phyloP scores from a whole-genome alignment of 2,888 invertebrate species.

The Octonoba sinensis region DNA sequence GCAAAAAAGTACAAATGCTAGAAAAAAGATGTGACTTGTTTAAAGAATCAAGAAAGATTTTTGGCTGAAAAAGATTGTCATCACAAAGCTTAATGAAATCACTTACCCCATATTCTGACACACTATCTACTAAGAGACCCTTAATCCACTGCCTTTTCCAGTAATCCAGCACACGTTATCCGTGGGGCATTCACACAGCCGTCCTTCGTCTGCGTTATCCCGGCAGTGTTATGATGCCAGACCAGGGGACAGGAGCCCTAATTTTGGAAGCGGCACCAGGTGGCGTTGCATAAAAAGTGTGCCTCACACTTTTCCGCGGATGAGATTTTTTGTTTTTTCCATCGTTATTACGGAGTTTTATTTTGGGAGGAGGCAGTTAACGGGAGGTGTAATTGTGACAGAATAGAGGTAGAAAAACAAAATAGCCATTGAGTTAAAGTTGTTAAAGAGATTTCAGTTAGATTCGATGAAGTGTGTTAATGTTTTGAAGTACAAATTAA shows the following conservation, averaged over 20 bases:
- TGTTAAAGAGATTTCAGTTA: too few relatives aligned
- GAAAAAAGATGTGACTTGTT: too few relatives aligned
- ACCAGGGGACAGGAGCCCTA: conserved; percentile 18
- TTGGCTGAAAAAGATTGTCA: too few relatives aligned
- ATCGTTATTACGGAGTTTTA: neutral
- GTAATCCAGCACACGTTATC: neutral
- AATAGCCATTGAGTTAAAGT: too few relatives aligned
- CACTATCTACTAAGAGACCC: neutral
- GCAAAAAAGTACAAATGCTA: too few relatives aligned
- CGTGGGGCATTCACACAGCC: neutral
- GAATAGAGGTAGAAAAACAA: too few relatives aligned
- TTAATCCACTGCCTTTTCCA: neutral
- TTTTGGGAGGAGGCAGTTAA: too few relatives aligned
- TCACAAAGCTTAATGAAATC: neutral
- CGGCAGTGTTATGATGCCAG: conserved; percentile 5
- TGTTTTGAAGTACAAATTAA: too few relatives aligned
- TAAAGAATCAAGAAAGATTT: too few relatives aligned
- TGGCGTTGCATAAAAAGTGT: conserved; percentile 25
- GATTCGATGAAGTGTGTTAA: too few relatives aligned
- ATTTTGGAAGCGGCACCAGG: conserved; percentile 22
- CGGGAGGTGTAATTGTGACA: too few relatives aligned
- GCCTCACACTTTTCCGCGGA: conserved; percentile 22
- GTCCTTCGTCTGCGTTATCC: conserved; percentile 12
- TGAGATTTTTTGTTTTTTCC: conserved; percentile 1
- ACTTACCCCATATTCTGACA: conserved; percentile 1